phyloP scores from a whole-genome alignment of 2,888 invertebrate species.

The Nymphalis polychloros region DNA sequence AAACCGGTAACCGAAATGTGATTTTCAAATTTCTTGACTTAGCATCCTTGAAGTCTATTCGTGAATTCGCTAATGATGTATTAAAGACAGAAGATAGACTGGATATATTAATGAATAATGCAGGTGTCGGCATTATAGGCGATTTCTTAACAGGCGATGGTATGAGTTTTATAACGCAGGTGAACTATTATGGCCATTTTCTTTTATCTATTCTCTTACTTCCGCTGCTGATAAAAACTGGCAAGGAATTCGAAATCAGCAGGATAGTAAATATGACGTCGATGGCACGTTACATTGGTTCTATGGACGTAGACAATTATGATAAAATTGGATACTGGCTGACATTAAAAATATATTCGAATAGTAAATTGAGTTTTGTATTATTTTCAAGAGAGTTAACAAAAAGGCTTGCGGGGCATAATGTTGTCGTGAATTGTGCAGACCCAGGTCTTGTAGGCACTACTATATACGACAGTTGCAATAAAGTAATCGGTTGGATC shows the following conservation, averaged over 20 bases:
- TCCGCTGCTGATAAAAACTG: slow-evolving; percentile 85
- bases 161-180: slow-evolving; percentile 92
- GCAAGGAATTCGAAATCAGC: slow-evolving; percentile 78
- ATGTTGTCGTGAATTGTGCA: slow-evolving; percentile 87
- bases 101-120: slow-evolving; percentile 93
- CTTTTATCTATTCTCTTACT: slow-evolving; percentile 92
- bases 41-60: slow-evolving; percentile 78
- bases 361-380: slow-evolving; percentile 86
- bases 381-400: slow-evolving; percentile 86
- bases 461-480: slow-evolving; percentile 84
- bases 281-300: slow-evolving; percentile 83
- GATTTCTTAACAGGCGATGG: slow-evolving; percentile 86
- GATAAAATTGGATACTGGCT: slow-evolving; percentile 73
- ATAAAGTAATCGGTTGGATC: slow-evolving; percentile 81
- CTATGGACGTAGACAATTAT: slow-evolving; percentile 84
- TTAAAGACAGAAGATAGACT: slow-evolving; percentile 70
- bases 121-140: slow-evolving; percentile 85
- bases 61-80: slow-evolving; percentile 39
- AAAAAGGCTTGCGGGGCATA: slow-evolving; percentile 81
- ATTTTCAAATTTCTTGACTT: slow-evolving; percentile 86
- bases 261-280: slow-evolving; percentile 90
- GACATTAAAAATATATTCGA: slow-evolving; percentile 75
- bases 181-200: slow-evolving; percentile 95
- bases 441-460: slow-evolving; percentile 92
- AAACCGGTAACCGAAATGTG: slow-evolving; percentile 84